phyloP scores from a whole-genome alignment of 2,113 vertebrate genomes.

The Muscicapa adusta region DNA sequence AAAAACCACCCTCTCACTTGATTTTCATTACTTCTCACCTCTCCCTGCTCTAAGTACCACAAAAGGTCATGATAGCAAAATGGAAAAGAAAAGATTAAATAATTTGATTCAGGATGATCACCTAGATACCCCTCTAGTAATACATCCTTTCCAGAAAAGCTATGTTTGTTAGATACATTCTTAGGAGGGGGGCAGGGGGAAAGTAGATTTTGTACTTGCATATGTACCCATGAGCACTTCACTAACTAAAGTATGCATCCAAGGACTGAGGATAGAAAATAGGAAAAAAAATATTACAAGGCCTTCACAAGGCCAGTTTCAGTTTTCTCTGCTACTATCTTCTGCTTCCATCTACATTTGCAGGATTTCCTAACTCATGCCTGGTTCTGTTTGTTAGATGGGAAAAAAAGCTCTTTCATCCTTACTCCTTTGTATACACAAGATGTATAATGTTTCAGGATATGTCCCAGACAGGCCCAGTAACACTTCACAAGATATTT shows the following conservation, averaged over 20 bases:
- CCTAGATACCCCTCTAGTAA: background rate
- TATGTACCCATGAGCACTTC: background rate
- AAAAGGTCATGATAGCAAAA: background rate
- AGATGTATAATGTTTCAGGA: background rate
- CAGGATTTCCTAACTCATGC: background rate
- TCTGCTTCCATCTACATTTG: background rate
- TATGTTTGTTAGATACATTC: background rate
- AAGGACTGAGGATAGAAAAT: background rate
- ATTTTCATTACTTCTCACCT: background rate
- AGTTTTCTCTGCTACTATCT: background rate
- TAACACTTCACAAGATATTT: background rate
- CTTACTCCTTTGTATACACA: background rate
- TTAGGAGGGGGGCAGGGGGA: fast-evolving
- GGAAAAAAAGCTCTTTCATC: background rate
- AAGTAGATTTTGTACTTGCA: background rate
- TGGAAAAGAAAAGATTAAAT: background rate
- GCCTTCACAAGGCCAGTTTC: background rate
- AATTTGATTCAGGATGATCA: background rate
- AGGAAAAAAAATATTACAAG: background rate
- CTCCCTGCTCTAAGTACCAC: background rate
- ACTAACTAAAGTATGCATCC: background rate
- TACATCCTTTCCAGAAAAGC: background rate
- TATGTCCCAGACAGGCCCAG: background rate
- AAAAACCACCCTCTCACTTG: background rate
- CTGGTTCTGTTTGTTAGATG: background rate